Conservation (phyloP, 2,113 vertebrate species). For the Cettia cetti region DNA sequence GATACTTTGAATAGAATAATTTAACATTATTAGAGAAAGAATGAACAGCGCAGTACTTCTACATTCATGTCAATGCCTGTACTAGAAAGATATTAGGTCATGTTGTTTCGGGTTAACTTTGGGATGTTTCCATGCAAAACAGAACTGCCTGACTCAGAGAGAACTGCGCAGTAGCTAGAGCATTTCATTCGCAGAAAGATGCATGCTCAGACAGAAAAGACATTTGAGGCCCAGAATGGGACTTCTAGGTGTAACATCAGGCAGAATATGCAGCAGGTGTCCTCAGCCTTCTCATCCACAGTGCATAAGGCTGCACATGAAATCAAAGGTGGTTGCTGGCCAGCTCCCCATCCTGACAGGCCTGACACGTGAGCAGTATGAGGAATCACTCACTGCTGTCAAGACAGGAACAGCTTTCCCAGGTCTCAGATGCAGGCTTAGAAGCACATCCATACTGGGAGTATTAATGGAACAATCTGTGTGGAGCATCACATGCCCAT, state of each 20-base stretch:
- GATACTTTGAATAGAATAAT: neutral
- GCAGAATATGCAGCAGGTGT: neutral
- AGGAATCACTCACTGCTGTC: neutral
- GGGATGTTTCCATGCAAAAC: neutral
- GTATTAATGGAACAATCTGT: neutral
- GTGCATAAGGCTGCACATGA: rapidly evolving
- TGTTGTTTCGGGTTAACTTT: neutral
- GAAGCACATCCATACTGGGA: neutral
- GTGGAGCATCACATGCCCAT: neutral
- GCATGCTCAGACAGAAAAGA: neutral
- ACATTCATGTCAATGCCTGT: neutral
- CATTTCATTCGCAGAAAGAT: neutral
- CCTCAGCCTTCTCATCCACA: neutral
- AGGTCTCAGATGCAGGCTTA: neutral
- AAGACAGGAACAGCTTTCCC: neutral
- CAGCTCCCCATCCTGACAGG: neutral
- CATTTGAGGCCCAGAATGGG: neutral
- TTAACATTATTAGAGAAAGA: neutral
- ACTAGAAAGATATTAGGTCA: neutral
- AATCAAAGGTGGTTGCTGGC: rapidly evolving
- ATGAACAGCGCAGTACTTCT: neutral
- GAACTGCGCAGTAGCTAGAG: neutral
- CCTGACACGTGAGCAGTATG: rapidly evolving
- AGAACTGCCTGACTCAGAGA: neutral
- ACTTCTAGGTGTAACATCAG: neutral